These are phyloP conservation scores for Limonius californicus DNA, from an alignment of 1,140 invertebrate species.

Conservation along the genomic window DNA sequence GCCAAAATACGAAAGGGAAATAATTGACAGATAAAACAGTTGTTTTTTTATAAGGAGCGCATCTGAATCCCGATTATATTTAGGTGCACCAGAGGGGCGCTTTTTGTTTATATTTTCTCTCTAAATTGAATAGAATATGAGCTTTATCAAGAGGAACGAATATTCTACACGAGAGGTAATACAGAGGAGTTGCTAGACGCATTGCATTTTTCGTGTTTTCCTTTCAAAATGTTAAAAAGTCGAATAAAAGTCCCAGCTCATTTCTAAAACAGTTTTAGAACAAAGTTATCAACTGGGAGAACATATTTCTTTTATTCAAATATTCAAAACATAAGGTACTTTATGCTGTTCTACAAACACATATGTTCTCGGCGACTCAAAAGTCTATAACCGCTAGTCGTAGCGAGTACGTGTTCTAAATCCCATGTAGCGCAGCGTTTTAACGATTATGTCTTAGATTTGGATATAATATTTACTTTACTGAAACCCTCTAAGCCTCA, in stretches of 20 bases:
- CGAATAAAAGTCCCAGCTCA: slow-evolving; percentile 20
- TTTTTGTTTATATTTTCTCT: slow-evolving; percentile 19
- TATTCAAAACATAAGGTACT: slow-evolving; percentile 21
- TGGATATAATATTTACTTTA: too few species aligned
- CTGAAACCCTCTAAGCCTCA: too few species aligned
- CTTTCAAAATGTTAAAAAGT: slow-evolving; percentile 21
- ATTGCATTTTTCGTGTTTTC: slow-evolving; percentile 20
- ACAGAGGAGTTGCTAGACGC: not conserved
- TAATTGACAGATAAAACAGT: slow-evolving; percentile 23
- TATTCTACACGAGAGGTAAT: too few species aligned
- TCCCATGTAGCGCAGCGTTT: too few species aligned
- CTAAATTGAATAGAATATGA: slow-evolving; percentile 22
- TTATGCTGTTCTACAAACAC: not conserved
- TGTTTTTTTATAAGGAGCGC: slow-evolving; percentile 5
- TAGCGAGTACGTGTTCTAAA: too few species aligned
- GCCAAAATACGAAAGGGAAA: slow-evolving; percentile 2
- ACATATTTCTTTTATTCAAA: slow-evolving; percentile 27
- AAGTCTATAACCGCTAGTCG: too few species aligned
- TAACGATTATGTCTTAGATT: too few species aligned
- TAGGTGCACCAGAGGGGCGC: slow-evolving; percentile 1
- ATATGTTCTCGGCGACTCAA: too few species aligned
- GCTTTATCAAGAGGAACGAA: slow-evolving; percentile 17
- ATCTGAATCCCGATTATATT: too few species aligned
- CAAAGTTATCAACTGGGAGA: slow-evolving; percentile 21
- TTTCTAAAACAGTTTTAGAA: slow-evolving; percentile 24